Evolutionary conservation across 1,140 invertebrate genomes (phyloP), one percentile per base, ranked within the genome.

Genomic region (Rhopalosiphum maidis): DNA sequence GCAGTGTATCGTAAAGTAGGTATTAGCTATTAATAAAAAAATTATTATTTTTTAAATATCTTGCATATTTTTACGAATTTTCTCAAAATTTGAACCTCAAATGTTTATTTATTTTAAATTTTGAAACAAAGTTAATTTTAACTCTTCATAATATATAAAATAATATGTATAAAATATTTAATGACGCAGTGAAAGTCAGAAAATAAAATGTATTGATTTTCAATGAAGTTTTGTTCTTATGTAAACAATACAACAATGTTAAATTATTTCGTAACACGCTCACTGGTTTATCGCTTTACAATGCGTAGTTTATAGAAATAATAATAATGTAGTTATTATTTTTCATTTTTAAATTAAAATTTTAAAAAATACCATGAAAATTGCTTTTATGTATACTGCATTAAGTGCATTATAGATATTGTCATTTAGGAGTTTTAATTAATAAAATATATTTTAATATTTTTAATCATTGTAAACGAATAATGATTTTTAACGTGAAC

Each of bases 181-280:
- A 77, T 18, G 30, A n/a, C 60, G 60, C 60, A n/a, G 3, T 77
- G n/a, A 77, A 77, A 77, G 15, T 77, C 15, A 18, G 30, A 77
- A 77, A 77, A 77, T 77, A 77, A 77, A 77, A 77, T 77, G 30
- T 77, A 77, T 77, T 77, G 60, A 77, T 77, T 77, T 77, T 77
- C 30, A 4, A n/a, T 77, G 15, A 77, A n/a, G 60, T n/a, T 68
- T 68, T 2, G 55, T 30, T 60, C 55, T 60, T 60, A 15, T 77
- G n/a, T 77, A 77, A n/a, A 77, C 60, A 77, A n/a, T 18, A 77
- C 15, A 3, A 0, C 15, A 77, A n/a, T 77, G 0, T n/a, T 21
- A 18, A 77, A n/a, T 77, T n/a, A 77, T 77, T 77, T 77, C 15
- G 30, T 77, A 77, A n/a, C 60, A 77, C 60, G 30, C 60, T 4